These are phyloP conservation scores for Lomographa bimaculata DNA, from an alignment of 2,888 invertebrate genomes.

Conservation along the genomic window DNA sequence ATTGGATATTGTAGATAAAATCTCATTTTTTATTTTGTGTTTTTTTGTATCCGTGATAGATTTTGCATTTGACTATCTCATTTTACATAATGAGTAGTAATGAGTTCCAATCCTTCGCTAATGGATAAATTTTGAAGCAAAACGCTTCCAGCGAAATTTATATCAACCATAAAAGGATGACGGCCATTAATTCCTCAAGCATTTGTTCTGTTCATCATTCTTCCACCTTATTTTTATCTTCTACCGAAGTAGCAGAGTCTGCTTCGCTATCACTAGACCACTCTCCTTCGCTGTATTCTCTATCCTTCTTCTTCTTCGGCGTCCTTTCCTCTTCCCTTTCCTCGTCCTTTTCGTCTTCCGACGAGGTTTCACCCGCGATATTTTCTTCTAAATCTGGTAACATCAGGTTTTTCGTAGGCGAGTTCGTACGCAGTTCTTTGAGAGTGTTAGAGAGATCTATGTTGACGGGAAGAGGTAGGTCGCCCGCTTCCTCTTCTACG, in stretches of 20 bases:
- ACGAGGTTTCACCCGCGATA: constrained; percentile 37
- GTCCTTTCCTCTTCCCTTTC: constrained; percentile 27
- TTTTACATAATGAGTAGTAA: too few species aligned
- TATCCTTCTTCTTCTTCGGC: constrained; percentile 43
- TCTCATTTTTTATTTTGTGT: too few species aligned
- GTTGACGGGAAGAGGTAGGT: constrained; percentile 45
- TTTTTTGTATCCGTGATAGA: too few species aligned
- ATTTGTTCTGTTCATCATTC: too few species aligned
- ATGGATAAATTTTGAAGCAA: too few species aligned
- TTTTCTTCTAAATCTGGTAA: constrained; percentile 23
- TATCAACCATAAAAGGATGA: too few species aligned
- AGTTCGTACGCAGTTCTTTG: constrained; percentile 61
- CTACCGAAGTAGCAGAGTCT: constrained; percentile 47
- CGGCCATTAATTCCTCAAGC: too few species aligned
- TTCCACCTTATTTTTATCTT: constrained; percentile 8
- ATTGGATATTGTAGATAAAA: too few species aligned
- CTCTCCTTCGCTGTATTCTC: constrained; percentile 74
- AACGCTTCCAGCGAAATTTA: too few species aligned
- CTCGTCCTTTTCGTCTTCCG: constrained; percentile 45
- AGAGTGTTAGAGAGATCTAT: constrained; percentile 65
- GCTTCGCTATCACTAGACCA: constrained; percentile 73
- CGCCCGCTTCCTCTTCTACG: constrained; percentile 38
- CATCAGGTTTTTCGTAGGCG: constrained; percentile 63
- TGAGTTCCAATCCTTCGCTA: too few species aligned
- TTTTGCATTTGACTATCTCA: too few species aligned